Evolutionary conservation across 2,797 vertebrate genomes (phyloP), one percentile per base, ranked within the genome.

Genomic region (Etheostoma nigrum): DNA sequence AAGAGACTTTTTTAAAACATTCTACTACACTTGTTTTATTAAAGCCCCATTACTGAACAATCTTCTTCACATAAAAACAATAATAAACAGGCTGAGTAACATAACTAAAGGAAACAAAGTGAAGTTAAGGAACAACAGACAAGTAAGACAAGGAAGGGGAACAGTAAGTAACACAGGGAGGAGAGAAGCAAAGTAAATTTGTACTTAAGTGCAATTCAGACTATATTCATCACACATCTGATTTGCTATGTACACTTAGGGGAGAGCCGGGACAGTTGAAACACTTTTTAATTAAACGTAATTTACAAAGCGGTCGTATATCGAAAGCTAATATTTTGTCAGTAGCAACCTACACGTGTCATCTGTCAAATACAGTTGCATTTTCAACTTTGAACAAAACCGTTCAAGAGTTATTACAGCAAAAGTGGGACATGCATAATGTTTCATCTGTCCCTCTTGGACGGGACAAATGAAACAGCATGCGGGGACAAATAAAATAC

Each of bases 151-250:
- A n/a, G 25, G 10, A 54, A 36, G 21, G 36, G 27, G 57, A 61
- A 14, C 2, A 10, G 58, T 21, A 18, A 66, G 27, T 4, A 67
- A 72, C 10, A 19, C 15, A 47, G 62, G 36, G 25, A 49, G 54
- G 5, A 19, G 42, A 44, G 67, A 60, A 57, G 57, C 16, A 36
- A 44, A 72, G 67, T 70, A 25, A 59, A 84, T 82, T 69, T 72
- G 44, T 45, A 13, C 55, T 74, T 77, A 52, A 79, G 73, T 74
- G 79, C 8, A n/a, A 40, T n/a, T 74, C 57, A 74, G 76, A 76
- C 69, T 77, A 59, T 60, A 65, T 61, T 51, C 69, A 80, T 65
- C 74, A 30, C 76, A 77, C 44, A 70, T 48, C 61, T 73, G 57
- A 67, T 72, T 80, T 72, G 49, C 2, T 55, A 77, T 77, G 65